Conservation (phyloP, 2,113 vertebrate species). For the Petromus typicus region DNA sequence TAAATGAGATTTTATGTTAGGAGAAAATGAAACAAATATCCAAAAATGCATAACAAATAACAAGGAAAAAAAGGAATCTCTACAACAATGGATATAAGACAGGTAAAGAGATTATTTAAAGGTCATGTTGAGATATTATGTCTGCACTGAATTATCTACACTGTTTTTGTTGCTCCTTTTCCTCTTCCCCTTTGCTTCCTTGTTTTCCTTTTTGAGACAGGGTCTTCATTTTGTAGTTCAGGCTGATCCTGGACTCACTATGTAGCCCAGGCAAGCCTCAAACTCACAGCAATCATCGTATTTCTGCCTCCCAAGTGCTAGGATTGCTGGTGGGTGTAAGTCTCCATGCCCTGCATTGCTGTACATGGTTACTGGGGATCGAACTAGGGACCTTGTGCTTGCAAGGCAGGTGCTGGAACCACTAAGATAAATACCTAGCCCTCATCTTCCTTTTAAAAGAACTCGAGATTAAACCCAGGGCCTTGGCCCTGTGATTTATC, state of each 20-base stretch:
- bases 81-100: neutral
- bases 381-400: no score
- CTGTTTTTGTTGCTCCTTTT: neutral
- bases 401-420: no score
- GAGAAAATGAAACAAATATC: neutral
- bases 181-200: neutral
- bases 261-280: no score
- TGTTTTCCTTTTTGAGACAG: neutral
- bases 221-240: no score
- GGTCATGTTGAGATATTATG: neutral
- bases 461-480: neutral
- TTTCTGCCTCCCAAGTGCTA: no score
- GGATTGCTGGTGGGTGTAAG: no score
- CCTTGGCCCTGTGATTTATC: neutral
- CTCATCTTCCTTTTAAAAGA: no score
- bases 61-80: neutral
- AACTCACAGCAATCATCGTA: no score
- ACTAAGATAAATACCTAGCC: no score
- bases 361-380: no score
- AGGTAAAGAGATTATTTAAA: neutral
- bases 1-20: neutral
- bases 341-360: no score
- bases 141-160: neutral
- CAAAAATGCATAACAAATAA: neutral
- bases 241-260: no score